Conservation (phyloP, 2,113 vertebrate genomes). For the Pygathrix nemaeus region DNA sequence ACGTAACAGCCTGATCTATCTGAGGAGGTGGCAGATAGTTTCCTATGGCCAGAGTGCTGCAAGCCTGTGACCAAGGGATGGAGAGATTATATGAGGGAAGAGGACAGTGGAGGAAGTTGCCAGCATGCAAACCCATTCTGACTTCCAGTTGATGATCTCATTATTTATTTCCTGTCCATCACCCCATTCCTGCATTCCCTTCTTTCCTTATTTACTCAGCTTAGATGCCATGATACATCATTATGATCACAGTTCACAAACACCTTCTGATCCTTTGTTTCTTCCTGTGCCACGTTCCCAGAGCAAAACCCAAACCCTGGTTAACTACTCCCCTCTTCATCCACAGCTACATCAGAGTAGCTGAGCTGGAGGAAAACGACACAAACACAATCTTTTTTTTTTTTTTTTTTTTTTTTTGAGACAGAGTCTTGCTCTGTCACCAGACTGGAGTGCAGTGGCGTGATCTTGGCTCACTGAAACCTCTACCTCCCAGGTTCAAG, state of each 20-base stretch:
- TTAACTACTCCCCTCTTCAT: not conserved
- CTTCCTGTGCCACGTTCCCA: not conserved
- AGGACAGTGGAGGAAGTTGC: not conserved
- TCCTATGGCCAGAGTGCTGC: fast-evolving
- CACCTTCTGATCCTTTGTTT: not conserved
- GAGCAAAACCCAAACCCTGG: not conserved
- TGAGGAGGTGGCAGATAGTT: fast-evolving
- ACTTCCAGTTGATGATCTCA: not conserved
- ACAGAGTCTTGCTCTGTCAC: too few species aligned
- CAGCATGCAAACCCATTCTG: not conserved
- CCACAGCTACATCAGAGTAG: not conserved
- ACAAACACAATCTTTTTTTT: not conserved
- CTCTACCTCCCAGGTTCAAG: too few species aligned
- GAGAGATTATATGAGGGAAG: not conserved
- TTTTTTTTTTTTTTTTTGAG: too few species aligned
- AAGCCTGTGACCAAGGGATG: not conserved
- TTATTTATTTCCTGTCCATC: not conserved
- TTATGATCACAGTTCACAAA: not conserved
- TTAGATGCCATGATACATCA: not conserved
- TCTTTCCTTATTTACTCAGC: not conserved
- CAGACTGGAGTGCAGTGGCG: too few species aligned
- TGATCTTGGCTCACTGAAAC: too few species aligned
- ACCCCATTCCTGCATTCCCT: not conserved
- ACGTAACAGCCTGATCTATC: not conserved
- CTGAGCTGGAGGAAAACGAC: not conserved